Evolutionary conservation across 2,888 invertebrate species (phyloP), one percentile per base, ranked within the genome.

Genomic region (Imbricaverruca yamaguchii): DNA sequence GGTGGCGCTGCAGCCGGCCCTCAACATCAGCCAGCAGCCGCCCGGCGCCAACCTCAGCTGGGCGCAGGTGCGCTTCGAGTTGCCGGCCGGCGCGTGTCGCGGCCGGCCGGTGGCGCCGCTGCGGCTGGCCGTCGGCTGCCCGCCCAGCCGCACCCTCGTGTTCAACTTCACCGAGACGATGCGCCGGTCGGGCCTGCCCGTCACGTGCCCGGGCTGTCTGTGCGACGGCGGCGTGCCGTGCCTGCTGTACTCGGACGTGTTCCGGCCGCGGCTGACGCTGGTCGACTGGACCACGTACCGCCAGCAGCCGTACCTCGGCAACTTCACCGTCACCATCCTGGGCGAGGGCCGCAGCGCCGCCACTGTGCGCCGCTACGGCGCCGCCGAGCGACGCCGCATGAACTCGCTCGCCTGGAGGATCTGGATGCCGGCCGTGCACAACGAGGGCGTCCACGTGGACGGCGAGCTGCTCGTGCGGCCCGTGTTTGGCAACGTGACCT

Each of bases 271-370:
- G 53, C 74, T 74, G 53, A 9, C 39, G 18, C 55, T 74, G 53
- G 55, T 74, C 53, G 74, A 74, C 74, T 74, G 74, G 74, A 74
- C 74, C 55, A 55, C 74, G 18, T 74, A 74, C 74, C 55, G 10
- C 15, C 7, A 23, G 7, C 55, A 53, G 53, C 53, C 53, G 9
- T 74, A 53, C 74, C 8, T 21, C 74, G 74, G 74, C 7, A 53
- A 53, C 74, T 74, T 55, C 74, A 74, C 74, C 1, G 4, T 74
- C 10, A 8, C 18, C 21, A 23, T 74, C 10, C 53, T 74, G 10
- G 74, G 74, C 55, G 53, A 53, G 15, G 74, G 74, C 74, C 55
- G 21, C 55, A 9, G 21, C 18, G 10, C 55, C 18, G 21, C 18
- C 18, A 15, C 0, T 21, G 55, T 74, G 13, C 21, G 53, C 55